Evolutionary conservation across 2,797 vertebrate species (phyloP), one percentile per base, ranked within the genome.

Genomic region (Carapus acus): DNA sequence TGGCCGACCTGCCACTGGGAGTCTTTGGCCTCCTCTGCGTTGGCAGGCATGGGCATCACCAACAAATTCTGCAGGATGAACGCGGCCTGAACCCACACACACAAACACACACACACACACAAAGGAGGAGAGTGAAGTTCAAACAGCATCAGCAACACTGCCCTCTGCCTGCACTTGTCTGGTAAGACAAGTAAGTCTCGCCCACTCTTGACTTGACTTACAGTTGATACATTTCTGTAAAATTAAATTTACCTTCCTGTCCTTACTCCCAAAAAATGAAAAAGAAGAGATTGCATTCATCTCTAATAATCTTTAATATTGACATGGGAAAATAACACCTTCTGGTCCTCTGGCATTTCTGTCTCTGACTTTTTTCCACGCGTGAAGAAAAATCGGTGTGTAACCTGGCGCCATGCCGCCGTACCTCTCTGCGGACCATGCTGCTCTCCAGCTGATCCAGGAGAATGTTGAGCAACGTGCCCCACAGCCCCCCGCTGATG

Each of bases 401-500:
- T n/a, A n/a, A 13, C 9, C 31, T 13, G 12, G 31, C 9, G 31
- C 12, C 31, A 13, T 7, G 14, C 9, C 31, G 14, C 31, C 12
- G 31, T 33, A 98, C 96, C 93, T 98, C 94, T 73, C 92, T 89
- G 67, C 94, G 93, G 53, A 96, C 94, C 93, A 97, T 89, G 74
- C 94, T 97, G 73, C 93, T 93, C 74, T 98, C 96, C 38, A 86
- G 90, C 46, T 88, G 92, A 80, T 98, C 94, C 78, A 99, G 85
- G 41, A 97, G 89, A 66, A 98, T 95, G 83, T 91, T 97, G 65
- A 99, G 82, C 62, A 94, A 87, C 0, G 91, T 97, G 54, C 93
- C 96, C 96, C 96, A 98, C 67, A 99, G 88, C 12, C 96, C 96
- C 65, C 96, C 96, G 18, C 95, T 95, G 81, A 99, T 97, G 83